phyloP scores from a whole-genome alignment of 2,113 vertebrate species.

The Pagrus major region DNA sequence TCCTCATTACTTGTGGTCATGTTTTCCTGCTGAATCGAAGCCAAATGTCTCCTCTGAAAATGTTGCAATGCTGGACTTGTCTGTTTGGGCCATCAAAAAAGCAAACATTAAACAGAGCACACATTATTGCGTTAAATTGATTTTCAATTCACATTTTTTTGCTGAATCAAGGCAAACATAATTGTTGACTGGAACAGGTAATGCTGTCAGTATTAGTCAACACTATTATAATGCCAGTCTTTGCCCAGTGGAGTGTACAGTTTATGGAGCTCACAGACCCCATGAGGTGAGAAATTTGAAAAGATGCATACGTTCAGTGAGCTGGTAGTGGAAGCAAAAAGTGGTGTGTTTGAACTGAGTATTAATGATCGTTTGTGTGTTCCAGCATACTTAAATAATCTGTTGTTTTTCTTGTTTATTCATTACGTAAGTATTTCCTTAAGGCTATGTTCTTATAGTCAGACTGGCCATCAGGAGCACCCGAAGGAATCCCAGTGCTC shows the following conservation, averaged over 20 bases:
- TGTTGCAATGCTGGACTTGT: conserved; percentile 1
- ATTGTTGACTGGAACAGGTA: not conserved
- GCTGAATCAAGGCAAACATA: not conserved
- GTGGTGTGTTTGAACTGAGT: not conserved
- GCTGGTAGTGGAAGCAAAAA: not conserved
- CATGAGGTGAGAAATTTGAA: conserved; percentile 14
- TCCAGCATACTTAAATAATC: not conserved
- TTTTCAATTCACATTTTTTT: not conserved
- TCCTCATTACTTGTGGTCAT: conserved; percentile 41
- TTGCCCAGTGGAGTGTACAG: not conserved
- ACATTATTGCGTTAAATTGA: not conserved
- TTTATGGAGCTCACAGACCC: not conserved
- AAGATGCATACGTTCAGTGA: not conserved
- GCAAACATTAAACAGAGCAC: not conserved
- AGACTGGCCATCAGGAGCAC: no score
- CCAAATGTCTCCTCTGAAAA: conserved; percentile 34
- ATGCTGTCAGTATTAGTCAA: not conserved
- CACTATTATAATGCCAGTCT: not conserved
- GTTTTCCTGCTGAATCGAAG: conserved; percentile 35
- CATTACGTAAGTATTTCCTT: not conserved
- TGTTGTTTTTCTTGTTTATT: not conserved
- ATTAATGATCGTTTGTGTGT: not conserved
- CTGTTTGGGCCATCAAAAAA: not conserved
- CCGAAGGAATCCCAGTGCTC: no score
- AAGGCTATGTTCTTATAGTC: not conserved